phyloP scores from a whole-genome alignment of 2,113 vertebrate genomes.

The Brachyhypopomus occidentalis region DNA sequence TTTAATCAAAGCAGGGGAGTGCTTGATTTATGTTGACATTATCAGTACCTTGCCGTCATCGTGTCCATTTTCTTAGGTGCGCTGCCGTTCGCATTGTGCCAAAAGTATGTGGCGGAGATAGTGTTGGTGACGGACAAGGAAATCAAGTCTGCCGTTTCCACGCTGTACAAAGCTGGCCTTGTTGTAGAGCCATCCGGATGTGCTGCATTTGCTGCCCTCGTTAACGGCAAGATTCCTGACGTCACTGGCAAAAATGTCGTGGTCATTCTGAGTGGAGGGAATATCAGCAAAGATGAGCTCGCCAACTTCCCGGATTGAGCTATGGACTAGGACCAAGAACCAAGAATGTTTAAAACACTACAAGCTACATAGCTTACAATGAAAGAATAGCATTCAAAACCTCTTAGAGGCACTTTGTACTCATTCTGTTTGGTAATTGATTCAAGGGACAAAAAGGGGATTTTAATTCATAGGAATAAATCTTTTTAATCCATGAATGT shows the following conservation, averaged over 20 bases:
- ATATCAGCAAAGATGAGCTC: constrained; percentile 75
- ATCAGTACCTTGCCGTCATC: neutral
- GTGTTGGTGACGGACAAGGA: constrained; percentile 75
- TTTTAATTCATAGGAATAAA: neutral
- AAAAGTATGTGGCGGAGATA: constrained; percentile 69
- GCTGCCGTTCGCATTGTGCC: constrained; percentile 71
- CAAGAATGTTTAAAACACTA: neutral
- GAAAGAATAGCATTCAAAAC: neutral
- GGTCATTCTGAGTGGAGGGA: constrained; percentile 75
- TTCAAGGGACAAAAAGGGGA: neutral
- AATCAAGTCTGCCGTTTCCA: constrained; percentile 69
- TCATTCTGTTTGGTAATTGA: neutral
- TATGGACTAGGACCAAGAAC: neutral
- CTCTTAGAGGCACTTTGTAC: neutral
- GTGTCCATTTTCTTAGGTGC: constrained; percentile 58
- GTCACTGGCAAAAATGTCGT: constrained; percentile 68
- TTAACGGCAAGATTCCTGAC: constrained; percentile 66
- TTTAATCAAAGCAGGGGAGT: no score
- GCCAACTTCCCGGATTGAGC: constrained; percentile 64
- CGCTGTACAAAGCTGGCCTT: constrained; percentile 70
- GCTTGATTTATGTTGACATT: neutral
- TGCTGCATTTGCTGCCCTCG: constrained; percentile 72
- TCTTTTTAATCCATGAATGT: neutral
- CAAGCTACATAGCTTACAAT: neutral
- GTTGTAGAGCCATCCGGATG: constrained; percentile 76